These are phyloP conservation scores for Rostratula benghalensis DNA, from an alignment of 2,113 vertebrate genomes.

Conservation along the genomic window DNA sequence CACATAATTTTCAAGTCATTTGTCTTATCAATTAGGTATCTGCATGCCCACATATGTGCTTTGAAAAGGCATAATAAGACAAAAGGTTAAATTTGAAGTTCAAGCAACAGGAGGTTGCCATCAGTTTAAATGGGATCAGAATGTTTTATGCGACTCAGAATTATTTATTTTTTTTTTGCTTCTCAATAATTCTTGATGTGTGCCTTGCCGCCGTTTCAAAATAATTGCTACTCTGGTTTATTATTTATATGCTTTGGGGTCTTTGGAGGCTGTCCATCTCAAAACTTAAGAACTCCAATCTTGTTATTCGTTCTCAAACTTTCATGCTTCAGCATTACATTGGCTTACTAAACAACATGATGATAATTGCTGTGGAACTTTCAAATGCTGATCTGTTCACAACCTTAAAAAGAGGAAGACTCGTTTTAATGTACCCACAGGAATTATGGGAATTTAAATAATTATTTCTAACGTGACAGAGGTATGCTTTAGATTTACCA, in stretches of 20 bases:
- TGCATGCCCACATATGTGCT: not conserved
- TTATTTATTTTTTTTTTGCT: not conserved
- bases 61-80: not conserved
- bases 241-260: not conserved
- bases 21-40: not conserved
- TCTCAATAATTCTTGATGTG: not conserved
- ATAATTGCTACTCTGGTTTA: not conserved
- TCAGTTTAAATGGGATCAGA: not conserved
- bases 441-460: not conserved
- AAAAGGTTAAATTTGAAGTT: conserved; percentile 4
- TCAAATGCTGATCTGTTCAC: not conserved
- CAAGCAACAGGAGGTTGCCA: conserved; percentile 3
- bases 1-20: not conserved
- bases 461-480: not conserved
- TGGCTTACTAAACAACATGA: conserved; percentile 12
- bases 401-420: not conserved
- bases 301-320: conserved; percentile 24
- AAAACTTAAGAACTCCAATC: not conserved
- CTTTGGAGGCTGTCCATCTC: not conserved
- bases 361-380: not conserved
- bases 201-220: not conserved
- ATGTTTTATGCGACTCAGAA: not conserved
- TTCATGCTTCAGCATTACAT: not conserved
- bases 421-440: not conserved
- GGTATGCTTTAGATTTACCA: not conserved